Percentiles rank a stretch among this genome's conserved stretches.
Evolutionary conservation across 2,888 invertebrate genomes (phyloP).

Genomic region (Willowsia nigromaculata): DNA sequence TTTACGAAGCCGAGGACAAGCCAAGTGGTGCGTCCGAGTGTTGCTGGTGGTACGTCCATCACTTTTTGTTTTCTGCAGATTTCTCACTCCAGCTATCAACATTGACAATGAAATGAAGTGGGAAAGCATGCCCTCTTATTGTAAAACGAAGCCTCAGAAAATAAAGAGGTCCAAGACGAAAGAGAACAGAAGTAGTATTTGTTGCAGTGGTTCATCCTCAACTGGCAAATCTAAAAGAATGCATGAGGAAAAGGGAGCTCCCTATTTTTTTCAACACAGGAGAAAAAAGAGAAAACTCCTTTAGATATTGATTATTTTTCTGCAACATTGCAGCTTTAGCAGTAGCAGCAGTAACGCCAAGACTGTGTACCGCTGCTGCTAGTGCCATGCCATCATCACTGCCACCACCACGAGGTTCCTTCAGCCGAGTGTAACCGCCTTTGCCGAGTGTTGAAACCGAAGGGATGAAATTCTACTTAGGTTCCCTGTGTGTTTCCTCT

Average conservation of each 20-base stretch:
- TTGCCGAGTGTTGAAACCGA: constrained; percentile 64
- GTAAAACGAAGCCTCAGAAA: neutral
- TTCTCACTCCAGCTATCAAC: neutral
- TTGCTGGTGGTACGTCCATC: neutral
- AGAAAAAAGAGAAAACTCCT: constrained; percentile 32
- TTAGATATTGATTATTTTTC: constrained; percentile 70
- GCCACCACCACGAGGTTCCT: constrained; percentile 18
- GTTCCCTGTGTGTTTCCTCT: neutral
- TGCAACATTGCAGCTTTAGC: constrained; percentile 69
- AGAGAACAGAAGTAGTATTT: neutral
- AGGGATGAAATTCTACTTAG: constrained; percentile 41
- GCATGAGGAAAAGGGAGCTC: constrained; percentile 35
- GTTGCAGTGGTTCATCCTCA: neutral
- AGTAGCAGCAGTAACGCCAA: neutral
- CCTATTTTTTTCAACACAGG: constrained; percentile 35
- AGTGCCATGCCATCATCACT: no score
- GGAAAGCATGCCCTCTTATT: neutral
- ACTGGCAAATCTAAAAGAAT: neutral
- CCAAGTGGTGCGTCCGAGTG: neutral
- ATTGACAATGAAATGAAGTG: constrained; percentile 23
- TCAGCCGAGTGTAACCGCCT: constrained; percentile 66
- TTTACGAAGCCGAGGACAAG: neutral
- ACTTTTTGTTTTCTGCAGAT: neutral
- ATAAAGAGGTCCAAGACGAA: neutral
- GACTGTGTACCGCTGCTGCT: neutral